Conservation (phyloP, 1,140 invertebrate species). For the Papilio machaon region DNA sequence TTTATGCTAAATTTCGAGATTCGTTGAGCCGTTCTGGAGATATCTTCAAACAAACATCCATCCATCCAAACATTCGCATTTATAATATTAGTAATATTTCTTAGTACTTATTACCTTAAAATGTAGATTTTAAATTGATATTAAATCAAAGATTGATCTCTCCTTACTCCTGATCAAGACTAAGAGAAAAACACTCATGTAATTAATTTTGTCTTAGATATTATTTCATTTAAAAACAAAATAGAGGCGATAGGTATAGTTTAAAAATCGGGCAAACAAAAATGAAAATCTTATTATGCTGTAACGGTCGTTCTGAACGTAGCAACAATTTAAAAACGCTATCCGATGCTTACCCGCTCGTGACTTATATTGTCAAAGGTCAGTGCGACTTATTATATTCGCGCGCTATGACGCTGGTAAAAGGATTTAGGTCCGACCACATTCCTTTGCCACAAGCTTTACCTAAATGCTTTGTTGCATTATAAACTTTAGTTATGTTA, state of each 20-base stretch:
- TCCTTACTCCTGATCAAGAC: neutral
- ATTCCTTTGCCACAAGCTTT: conserved; percentile 24
- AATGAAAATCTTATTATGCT: neutral
- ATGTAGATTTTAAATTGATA: no score
- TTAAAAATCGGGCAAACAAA: neutral
- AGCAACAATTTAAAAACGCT: neutral
- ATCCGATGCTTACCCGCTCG: neutral
- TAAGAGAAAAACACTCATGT: neutral
- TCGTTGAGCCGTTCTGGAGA: no score
- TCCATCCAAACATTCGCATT: no score
- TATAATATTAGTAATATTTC: neutral
- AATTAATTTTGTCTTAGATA: neutral
- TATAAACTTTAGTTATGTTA: neutral
- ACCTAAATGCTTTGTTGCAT: conserved; percentile 20
- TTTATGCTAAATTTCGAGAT: no score
- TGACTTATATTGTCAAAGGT: conserved; percentile 39
- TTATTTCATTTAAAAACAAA: neutral
- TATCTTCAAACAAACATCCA: no score
- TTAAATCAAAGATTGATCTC: no score
- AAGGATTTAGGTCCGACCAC: conserved; percentile 36
- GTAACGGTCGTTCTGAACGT: neutral
- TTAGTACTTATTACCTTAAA: neutral
- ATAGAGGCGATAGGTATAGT: neutral
- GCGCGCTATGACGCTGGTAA: conserved; percentile 30
- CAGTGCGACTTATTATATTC: conserved; percentile 35